Evolutionary conservation across 1,140 invertebrate genomes (phyloP), one percentile per base, ranked within the genome.

Genomic region (Triops longicaudatus): DNA sequence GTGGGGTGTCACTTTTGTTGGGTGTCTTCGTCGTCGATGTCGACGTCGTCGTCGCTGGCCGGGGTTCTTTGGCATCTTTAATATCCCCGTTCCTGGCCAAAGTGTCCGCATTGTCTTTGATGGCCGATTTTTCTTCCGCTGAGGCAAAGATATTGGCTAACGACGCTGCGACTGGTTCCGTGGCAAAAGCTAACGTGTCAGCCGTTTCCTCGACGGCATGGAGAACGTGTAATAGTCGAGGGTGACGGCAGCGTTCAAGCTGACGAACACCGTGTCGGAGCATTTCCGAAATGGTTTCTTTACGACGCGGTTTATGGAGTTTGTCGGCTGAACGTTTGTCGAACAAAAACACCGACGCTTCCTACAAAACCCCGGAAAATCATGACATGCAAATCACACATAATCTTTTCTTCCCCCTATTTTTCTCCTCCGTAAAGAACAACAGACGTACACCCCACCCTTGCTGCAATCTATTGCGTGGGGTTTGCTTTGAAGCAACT

Each of bases 261-360:
- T 93, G 90, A 26, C 89, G 86, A 0, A 97, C 89, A 73, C 93
- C 93, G 78, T 88, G 89, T 41, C 93, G 87, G n/a, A 98, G 85
- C 71, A 95, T 90, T 83, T 98, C 96, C 0, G 95, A 91, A 63
- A 98, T 93, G 6, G 90, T 92, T 82, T 98, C 95, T 82, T 96
- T 94, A 71, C 94, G 87, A 81, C 95, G 94, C 3, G 95, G 95
- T 82, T 97, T 98, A 86, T 96, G 93, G 72, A 98, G 86, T 84
- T 98, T 98, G 82, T 98, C 96, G 0, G 94, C 95, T 22, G 91
- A 90, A 78, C 92, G 90, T 83, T 98, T 98, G 83, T 98, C 96
- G 83, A 98, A 98, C 41, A 98, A 87, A 85, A 98, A 98, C 78
- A 98, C 91, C 0, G 96, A 97, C 73, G 92, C 95, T 85, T 97